Base-by-base conservation (phyloP, 2,888 invertebrate species). In the Himalopsyche anomala region DNA sequence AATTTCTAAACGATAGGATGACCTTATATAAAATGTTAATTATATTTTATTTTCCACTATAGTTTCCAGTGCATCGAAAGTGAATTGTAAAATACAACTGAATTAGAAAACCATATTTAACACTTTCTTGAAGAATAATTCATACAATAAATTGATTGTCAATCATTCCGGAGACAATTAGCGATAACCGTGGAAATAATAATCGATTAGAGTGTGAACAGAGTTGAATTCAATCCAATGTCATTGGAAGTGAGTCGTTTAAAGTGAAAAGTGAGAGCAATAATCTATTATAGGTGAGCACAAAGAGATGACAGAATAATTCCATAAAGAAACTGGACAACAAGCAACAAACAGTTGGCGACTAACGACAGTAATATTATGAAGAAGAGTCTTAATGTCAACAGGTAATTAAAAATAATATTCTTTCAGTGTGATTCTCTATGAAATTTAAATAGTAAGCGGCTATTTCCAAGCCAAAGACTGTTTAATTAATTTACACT, bases 181-280 rank as follows among this genome's bases (percentile, higher is more conserved):
- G 19, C 3, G 28, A 62, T 6, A 6, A 62, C 9, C 62, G 62
- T 19, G 28, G 62, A 19, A 28, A 19, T 62, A n/a, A 11, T 62
- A 4, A 62, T 62, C 8, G 62, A 62, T 62, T 62, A 5, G 5
- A n/a, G 62, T 62, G 62, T 62, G 62, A 62, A 62, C 19, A n/a
- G 62, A 19, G 19, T 28, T 11, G 19, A 19, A 62, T 62, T 11
- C 2, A 62, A 19, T 19, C 28, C 62, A 62, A 62, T 62, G 62
- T n/a, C 62, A 28, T 62, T 28, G 4, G 62, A 62, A 62, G 62
- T 62, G 19, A 62, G 5, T 9, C 19, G 28, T 62, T 19, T 62
- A 1, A 19, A 19, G 62, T 62, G 62, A 62, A 62, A 62, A 62
- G 62, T 62, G 62, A 62, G 19, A 62, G 62, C 62, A 62, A 62